Conservation (phyloP, 2,113 vertebrate genomes). For the Aleadryas rufinucha region DNA sequence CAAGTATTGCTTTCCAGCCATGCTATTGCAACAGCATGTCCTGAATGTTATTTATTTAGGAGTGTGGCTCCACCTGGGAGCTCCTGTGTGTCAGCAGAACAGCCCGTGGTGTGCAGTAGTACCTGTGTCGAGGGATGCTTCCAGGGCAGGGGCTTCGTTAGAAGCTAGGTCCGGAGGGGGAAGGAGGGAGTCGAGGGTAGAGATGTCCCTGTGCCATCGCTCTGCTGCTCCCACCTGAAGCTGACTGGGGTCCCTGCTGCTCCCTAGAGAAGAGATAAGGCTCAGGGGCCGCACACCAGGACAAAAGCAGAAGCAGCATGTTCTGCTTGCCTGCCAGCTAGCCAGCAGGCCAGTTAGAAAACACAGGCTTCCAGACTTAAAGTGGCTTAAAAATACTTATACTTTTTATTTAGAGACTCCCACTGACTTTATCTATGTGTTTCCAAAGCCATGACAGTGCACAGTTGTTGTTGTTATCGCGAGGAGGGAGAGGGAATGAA, state of each 20-base stretch:
- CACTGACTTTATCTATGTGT: background rate
- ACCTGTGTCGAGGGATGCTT: background rate
- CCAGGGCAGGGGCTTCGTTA: slow-evolving; percentile 13
- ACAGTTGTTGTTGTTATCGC: background rate
- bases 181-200: background rate
- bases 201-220: slow-evolving; percentile 10
- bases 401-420: background rate
- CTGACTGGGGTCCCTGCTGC: slow-evolving; percentile 24
- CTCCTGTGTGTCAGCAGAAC: background rate
- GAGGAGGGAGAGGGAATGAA: no score
- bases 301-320: background rate
- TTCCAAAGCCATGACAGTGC: background rate
- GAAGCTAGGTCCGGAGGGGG: background rate
- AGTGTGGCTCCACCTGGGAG: background rate
- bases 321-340: background rate
- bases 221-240: slow-evolving; percentile 32
- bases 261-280: slow-evolving; percentile 43
- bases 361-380: background rate
- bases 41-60: background rate
- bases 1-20: background rate
- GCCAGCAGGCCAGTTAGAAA: background rate
- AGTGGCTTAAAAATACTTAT: background rate
- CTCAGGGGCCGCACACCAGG: background rate
- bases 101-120: background rate
- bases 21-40: background rate